These are phyloP conservation scores for Xestia sexstrigata DNA, from an alignment of 2,888 invertebrate genomes.

Conservation along the genomic window DNA sequence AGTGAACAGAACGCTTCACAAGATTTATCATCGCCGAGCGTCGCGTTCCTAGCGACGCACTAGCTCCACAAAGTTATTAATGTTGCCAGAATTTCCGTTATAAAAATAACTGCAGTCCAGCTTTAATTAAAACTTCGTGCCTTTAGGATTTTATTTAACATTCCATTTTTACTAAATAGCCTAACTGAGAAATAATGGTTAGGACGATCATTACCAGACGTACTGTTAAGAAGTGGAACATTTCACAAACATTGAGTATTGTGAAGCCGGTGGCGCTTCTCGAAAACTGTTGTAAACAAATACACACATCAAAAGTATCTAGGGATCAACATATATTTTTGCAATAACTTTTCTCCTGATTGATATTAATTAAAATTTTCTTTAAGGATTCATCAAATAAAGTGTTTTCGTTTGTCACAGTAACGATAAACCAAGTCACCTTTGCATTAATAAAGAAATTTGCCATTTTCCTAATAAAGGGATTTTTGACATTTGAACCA, in stretches of 20 bases:
- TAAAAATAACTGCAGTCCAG: constrained; percentile 41
- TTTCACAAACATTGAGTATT: constrained; percentile 30
- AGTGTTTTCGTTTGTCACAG: too few species aligned
- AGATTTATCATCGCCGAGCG: constrained; percentile 23
- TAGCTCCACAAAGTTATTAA: constrained; percentile 39
- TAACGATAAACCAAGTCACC: too few species aligned
- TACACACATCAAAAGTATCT: too few species aligned
- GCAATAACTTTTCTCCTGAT: too few species aligned
- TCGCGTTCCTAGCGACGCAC: constrained; percentile 27
- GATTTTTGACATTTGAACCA: too few species aligned
- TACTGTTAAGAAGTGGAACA: constrained; percentile 44
- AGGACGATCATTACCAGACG: constrained; percentile 33
- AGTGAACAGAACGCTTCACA: constrained; percentile 5
- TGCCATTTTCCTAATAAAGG: too few species aligned
- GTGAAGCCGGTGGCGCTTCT: not conserved
- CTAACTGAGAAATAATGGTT: constrained; percentile 56
- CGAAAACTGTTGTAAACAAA: too few species aligned
- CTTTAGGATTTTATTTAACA: constrained; percentile 44
- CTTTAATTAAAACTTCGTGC: constrained; percentile 61
- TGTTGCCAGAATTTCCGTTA: constrained; percentile 47
- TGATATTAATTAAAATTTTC: too few species aligned
- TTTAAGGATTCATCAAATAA: too few species aligned
- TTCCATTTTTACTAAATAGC: constrained; percentile 56
- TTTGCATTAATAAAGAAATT: too few species aligned
- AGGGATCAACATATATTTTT: too few species aligned